phyloP scores from a whole-genome alignment of 2,113 vertebrate species.

The Cercocebus atys region DNA sequence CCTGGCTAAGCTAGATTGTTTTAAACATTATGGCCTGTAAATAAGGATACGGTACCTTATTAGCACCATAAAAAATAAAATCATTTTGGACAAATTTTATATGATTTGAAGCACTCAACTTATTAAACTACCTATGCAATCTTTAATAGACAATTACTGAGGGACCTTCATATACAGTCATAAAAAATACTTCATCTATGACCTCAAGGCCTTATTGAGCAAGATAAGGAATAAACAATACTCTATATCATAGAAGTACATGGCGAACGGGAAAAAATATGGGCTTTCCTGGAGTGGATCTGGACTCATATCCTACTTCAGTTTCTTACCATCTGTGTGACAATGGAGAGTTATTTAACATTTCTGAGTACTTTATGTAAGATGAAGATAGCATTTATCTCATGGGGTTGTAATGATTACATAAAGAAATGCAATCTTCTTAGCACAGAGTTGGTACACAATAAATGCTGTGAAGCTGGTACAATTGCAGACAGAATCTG shows the following conservation, averaged over 20 bases:
- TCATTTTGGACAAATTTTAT: not conserved
- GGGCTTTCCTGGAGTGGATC: not conserved
- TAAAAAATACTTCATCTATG: not conserved
- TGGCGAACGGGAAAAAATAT: not conserved
- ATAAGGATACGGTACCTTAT: not conserved
- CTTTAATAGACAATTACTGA: not conserved
- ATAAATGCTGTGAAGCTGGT: not conserved
- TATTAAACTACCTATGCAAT: not conserved
- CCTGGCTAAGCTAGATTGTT: not conserved
- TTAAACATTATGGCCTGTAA: not conserved
- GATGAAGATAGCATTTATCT: not conserved
- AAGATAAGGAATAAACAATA: not conserved
- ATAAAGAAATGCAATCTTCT: not conserved
- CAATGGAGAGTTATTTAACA: not conserved
- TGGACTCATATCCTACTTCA: not conserved
- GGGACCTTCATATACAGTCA: not conserved
- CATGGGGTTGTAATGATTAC: not conserved
- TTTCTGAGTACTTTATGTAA: not conserved
- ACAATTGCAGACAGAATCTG: not conserved
- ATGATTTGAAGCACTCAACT: not conserved
- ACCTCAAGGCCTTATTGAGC: not conserved
- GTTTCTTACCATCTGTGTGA: not conserved
- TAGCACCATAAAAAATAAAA: not conserved
- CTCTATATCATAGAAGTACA: not conserved
- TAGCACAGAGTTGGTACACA: not conserved